Conservation (phyloP, 2,113 vertebrate species). For the Neogobius melanostomus region DNA sequence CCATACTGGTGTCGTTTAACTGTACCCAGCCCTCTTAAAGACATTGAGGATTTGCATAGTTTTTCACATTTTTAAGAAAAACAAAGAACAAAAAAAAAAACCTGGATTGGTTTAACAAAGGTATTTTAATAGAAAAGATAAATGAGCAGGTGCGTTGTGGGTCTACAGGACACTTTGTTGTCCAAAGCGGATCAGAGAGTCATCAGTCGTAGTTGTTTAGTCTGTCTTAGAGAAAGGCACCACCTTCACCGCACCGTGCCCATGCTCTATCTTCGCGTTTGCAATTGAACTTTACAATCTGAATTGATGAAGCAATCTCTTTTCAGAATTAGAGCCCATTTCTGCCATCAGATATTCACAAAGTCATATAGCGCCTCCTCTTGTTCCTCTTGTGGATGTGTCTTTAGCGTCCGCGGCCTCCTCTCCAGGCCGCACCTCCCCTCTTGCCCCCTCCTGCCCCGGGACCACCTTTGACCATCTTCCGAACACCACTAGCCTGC, state of each 20-base stretch:
- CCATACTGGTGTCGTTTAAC: no score
- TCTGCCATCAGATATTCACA: no score
- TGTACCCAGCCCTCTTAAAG: no score
- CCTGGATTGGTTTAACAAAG: slow-evolving; percentile 19
- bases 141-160: neutral
- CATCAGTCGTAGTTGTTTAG: no score
- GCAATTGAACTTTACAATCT: no score
- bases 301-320: no score
- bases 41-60: no score
- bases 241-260: no score
- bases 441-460: slow-evolving; percentile 47
- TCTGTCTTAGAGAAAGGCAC: no score
- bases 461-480: slow-evolving; percentile 86
- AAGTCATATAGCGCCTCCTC: no score
- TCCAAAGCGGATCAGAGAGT: neutral
- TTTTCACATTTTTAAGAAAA: neutral
- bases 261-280: no score
- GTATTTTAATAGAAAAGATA: slow-evolving; percentile 62
- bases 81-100: slow-evolving; percentile 37
- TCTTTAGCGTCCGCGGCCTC: slow-evolving; percentile 50
- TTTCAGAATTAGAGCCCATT: no score
- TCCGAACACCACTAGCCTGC: slow-evolving; percentile 87
- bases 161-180: neutral
- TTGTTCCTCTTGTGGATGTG: slow-evolving; percentile 19
- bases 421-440: slow-evolving; percentile 62